phyloP scores from a whole-genome alignment of 1,140 invertebrate species.

The Parasteatoda tepidariorum region DNA sequence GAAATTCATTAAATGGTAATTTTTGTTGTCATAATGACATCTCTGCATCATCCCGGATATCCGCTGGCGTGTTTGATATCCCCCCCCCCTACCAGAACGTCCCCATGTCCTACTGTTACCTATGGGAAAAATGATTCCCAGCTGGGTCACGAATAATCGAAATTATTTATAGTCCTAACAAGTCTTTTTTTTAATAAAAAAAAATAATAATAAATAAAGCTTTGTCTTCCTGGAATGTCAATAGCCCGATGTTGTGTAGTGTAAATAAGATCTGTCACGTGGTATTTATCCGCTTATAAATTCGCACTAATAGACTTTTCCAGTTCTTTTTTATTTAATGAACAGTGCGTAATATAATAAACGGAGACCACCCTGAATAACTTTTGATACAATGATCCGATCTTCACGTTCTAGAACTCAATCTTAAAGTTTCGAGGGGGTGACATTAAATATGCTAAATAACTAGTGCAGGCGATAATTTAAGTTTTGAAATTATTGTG shows the following conservation, averaged over 20 bases:
- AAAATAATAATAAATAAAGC: neutral
- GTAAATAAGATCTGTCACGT: conserved; percentile 21
- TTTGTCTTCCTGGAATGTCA: conserved; percentile 22
- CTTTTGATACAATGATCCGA: too few relatives aligned
- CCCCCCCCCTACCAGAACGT: neutral
- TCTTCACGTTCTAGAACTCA: too few relatives aligned
- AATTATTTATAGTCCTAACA: conserved; percentile 8
- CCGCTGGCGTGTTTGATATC: neutral
- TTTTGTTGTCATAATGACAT: neutral
- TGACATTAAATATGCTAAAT: too few relatives aligned
- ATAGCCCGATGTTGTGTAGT: conserved; percentile 5
- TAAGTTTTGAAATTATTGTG: too few relatives aligned
- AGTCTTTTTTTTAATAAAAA: too few relatives aligned
- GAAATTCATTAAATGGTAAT: neutral
- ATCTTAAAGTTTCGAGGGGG: too few relatives aligned
- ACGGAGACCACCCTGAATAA: too few relatives aligned
- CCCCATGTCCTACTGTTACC: neutral
- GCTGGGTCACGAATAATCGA: conserved; percentile 31
- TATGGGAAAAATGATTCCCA: conserved; percentile 1
- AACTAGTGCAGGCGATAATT: too few relatives aligned
- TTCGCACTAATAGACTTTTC: too few relatives aligned
- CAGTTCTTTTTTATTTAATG: too few relatives aligned
- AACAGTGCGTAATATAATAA: too few relatives aligned
- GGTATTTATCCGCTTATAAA: neutral
- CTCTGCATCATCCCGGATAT: neutral